Evolutionary conservation across 2,113 vertebrate species (phyloP), one percentile per base, ranked within the genome.

Genomic region (Acrocephalus arundinaceus): DNA sequence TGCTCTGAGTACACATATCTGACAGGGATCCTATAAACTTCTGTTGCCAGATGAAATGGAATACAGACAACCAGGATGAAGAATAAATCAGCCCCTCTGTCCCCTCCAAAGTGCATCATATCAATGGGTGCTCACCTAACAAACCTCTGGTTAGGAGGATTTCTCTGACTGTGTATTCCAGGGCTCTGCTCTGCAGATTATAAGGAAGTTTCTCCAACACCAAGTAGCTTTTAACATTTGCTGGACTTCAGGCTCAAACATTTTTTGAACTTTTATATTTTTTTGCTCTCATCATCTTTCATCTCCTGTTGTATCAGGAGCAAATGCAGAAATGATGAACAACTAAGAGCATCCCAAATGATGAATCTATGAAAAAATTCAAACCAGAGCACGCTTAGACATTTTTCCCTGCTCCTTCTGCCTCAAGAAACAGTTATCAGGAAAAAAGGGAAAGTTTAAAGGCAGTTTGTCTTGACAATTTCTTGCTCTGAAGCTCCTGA

Each of bases 381-480:
- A 52, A 85, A 83, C 15, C 25, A 55, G 51, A 83, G 37, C 23
- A 62, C 30, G 23, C n/a, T 61, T 37, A 46, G 49, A 62, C 13
- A 24, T 31, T 23, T 83, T 70, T 4, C 67, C 21, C 21, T 62
- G 59, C 25, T 88, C 67, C 55, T 85, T 90, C 67, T 80, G 24
- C 39, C 43, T 77, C 68, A 81, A 74, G 67, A 89, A 95, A 65
- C 28, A 74, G 49, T 31, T 49, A 73, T 31, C 6, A 63, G 55
- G 11, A n/a, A 78, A 72, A 59, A 80, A 35, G 11, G 21, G 12
- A 7, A 68, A 67, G 51, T 89, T 23, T 81, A 33, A 89, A 81
- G 76, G 52, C 65, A 75, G 61, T 68, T 92, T 90, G 94, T 92
- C 68, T 67, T 78, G 76, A 33, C 76, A 89, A 78, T 84, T 95